Conservation (phyloP, 2,888 invertebrate genomes). For the Rotaria socialis region DNA sequence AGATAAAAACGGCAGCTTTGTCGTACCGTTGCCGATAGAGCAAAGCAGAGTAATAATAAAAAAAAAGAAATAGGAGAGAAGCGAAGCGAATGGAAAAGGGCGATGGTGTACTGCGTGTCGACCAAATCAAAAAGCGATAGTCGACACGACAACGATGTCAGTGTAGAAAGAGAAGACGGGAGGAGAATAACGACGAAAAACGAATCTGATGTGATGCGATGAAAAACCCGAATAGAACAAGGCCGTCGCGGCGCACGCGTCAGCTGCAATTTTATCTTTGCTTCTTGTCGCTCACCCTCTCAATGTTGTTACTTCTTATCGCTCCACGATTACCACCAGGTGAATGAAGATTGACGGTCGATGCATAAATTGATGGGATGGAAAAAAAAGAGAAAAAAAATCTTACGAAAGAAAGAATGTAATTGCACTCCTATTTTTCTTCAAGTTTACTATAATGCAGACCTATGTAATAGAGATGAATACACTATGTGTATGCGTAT, state of each 20-base stretch:
- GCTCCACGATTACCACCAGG: not conserved
- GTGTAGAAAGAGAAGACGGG: not conserved
- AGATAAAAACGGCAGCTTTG: not conserved
- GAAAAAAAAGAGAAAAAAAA: not conserved
- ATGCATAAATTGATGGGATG: not conserved
- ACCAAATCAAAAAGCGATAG: not conserved
- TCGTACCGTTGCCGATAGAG: not conserved
- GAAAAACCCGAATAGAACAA: constrained; percentile 2
- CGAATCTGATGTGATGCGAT: constrained; percentile 5
- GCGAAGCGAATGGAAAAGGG: not conserved
- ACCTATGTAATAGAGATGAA: not conserved
- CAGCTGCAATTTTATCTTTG: constrained; percentile 24
- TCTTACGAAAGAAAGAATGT: not conserved
- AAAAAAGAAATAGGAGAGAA: constrained; percentile 6
- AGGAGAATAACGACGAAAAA: not conserved
- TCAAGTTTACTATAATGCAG: not conserved
- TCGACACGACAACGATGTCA: constrained; percentile 7
- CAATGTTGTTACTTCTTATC: not conserved
- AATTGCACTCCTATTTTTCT: not conserved
- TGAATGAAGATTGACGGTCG: constrained; percentile 4
- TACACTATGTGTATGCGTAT: not conserved
- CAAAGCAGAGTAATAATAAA: not conserved
- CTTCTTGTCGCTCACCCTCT: not conserved
- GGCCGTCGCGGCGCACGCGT: constrained; percentile 22
- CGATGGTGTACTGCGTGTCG: not conserved